These are phyloP conservation scores for Leucophenga maculata DNA, from an alignment of 2,888 invertebrate species.

Conservation along the genomic window DNA sequence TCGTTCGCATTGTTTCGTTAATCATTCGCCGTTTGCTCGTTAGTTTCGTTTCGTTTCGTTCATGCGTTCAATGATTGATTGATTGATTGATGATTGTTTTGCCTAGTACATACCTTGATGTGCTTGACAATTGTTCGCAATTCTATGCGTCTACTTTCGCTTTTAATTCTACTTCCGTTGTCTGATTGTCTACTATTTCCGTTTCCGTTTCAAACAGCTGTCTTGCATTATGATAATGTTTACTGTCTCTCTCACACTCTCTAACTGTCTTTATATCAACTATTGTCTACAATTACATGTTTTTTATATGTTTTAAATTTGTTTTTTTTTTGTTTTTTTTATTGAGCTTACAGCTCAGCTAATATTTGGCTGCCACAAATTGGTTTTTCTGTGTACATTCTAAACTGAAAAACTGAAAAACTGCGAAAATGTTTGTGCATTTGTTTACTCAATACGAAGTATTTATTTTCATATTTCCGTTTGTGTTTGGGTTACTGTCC, in stretches of 20 bases:
- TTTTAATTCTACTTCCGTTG: conserved; percentile 21
- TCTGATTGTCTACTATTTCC: conserved; percentile 35
- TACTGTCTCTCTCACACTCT: conserved; percentile 25
- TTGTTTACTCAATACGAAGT: too few species aligned
- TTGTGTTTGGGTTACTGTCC: too few species aligned
- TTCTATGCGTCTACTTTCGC: not conserved
- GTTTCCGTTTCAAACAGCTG: conserved; percentile 37
- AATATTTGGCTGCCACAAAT: conserved; percentile 22
- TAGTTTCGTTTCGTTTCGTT: conserved; percentile 11
- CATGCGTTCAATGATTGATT: conserved; percentile 22
- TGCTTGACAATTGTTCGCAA: conserved; percentile 42
- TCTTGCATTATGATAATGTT: conserved; percentile 32
- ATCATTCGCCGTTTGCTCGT: conserved; percentile 1
- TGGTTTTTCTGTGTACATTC: conserved; percentile 24
- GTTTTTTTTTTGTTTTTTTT: conserved; percentile 33
- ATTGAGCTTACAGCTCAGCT: conserved; percentile 17
- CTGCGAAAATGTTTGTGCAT: not conserved
- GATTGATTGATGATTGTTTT: conserved; percentile 30
- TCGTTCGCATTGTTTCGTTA: conserved; percentile 23
- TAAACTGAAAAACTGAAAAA: not conserved
- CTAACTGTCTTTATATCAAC: conserved; percentile 33
- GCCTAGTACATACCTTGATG: conserved; percentile 40
- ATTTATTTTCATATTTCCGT: too few species aligned
- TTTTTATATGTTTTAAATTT: conserved; percentile 37
- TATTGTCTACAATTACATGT: conserved; percentile 42